Evolutionary conservation across 2,888 invertebrate genomes (phyloP), one percentile per base, ranked within the genome.

Genomic region (Orchesella flavescens): DNA sequence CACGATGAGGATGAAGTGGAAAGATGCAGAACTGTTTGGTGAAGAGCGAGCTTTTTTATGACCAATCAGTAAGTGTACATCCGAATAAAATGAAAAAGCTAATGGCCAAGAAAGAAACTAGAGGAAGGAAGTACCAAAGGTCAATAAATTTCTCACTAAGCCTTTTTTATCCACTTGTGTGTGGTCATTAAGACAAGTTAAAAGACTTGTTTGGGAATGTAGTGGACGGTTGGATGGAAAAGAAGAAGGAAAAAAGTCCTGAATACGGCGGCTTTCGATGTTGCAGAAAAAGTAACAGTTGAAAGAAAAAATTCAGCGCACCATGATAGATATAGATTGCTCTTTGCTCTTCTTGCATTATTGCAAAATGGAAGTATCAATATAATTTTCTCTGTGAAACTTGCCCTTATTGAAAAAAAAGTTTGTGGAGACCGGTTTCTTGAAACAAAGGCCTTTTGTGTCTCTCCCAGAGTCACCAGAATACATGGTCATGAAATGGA

Each of bases 91-190:
- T 55, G 55, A 55, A 55, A 24, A 46, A 49, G 23, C 12, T 24
- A 21, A 24, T 53, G 13, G 13, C 10, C 46, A 46, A 68, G 69
- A 57, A 61, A 4, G 49, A 53, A 17, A 65, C 34, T 34, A 69
- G 63, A 66, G 44, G 53, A 68, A 77, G 68, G 49, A 78, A 78
- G 71, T 17, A 43, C 71, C 44, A 53, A 71, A 61, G 69, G 49
- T 69, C 78, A 71, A 78, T 71, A 53, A 63, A 66, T 76, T 76
- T 76, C 57, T 65, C 66, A 76, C 57, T 17, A 63, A 43, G 12
- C 63, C 34, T 63, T 76, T 76, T 76, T 66, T 57, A 55, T 43
- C 23, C 44, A 53, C 43, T 63, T 69, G 61, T 61, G 71, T 63
- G 63, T 34, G 71, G 71, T 78, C 71, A 78, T 78, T 78, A 78